Percentiles rank a stretch among this genome's conserved stretches.
phyloP scores from a whole-genome alignment of 2,888 invertebrate species.

The Pandemis heparana region DNA sequence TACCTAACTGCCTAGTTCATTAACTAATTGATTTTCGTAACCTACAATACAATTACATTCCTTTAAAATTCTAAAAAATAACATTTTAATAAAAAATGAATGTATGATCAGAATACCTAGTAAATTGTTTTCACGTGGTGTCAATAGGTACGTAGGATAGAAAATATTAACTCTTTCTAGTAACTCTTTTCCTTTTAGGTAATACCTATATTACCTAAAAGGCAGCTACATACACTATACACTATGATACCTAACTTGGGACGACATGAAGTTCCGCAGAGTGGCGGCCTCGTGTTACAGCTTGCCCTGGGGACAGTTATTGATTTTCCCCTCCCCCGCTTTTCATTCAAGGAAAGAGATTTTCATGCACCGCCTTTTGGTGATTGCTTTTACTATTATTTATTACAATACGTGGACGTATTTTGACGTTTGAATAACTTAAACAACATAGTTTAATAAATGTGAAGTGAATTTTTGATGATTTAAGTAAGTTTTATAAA shows the following conservation, averaged over 20 bases:
- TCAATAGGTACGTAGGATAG: too few relatives aligned
- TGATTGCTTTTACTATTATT: slow-evolving; percentile 2
- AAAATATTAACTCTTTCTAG: too few relatives aligned
- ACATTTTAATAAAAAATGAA: too few relatives aligned
- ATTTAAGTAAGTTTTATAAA: slow-evolving; percentile 23
- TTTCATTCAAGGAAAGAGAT: slow-evolving; percentile 17
- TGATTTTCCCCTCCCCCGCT: slow-evolving; percentile 34
- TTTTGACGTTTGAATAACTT: background rate
- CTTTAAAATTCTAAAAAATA: too few relatives aligned
- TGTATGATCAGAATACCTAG: too few relatives aligned
- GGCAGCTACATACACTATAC: background rate
- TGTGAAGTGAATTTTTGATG: slow-evolving; percentile 15
- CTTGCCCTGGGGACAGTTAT: slow-evolving; percentile 17
- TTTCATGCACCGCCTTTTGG: slow-evolving; percentile 19
- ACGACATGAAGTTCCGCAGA: background rate
- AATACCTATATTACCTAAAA: background rate
- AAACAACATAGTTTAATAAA: background rate
- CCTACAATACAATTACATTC: too few relatives aligned
- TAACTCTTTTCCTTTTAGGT: too few relatives aligned
- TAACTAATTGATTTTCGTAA: too few relatives aligned
- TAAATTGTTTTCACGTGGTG: too few relatives aligned
- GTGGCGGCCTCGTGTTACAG: slow-evolving; percentile 15
- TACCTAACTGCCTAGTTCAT: too few relatives aligned
- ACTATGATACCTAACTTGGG: background rate
- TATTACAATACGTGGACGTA: background rate